These are phyloP conservation scores for Pandemis heparana DNA, from an alignment of 2,888 invertebrate species.

Conservation along the genomic window DNA sequence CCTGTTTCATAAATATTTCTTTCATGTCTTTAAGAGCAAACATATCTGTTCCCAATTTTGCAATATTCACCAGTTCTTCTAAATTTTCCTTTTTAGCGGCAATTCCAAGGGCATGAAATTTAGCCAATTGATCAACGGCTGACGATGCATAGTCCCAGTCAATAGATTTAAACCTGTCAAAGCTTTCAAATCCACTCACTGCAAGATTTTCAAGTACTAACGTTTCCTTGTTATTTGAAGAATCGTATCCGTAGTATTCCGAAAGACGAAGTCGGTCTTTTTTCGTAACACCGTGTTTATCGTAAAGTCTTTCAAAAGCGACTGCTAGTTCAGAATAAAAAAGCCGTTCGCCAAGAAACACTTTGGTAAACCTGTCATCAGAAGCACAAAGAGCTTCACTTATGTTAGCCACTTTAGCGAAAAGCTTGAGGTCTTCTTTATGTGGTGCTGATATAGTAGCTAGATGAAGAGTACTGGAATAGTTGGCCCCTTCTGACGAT, in stretches of 20 bases:
- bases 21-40: not conserved
- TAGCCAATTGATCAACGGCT: slow-evolving; percentile 58
- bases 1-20: not conserved
- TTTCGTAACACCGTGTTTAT: not conserved
- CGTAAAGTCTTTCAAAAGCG: slow-evolving; percentile 4
- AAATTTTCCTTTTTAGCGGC: slow-evolving; percentile 63
- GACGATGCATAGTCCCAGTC: slow-evolving; percentile 61
- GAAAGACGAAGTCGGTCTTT: not conserved
- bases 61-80: slow-evolving; percentile 49
- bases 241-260: slow-evolving; percentile 7
- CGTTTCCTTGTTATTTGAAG: slow-evolving; percentile 58
- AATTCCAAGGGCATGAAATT: slow-evolving; percentile 72
- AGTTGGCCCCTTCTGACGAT: slow-evolving; percentile 62
- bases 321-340: not conserved
- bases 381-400: slow-evolving; percentile 10
- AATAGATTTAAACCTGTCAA: slow-evolving; percentile 54
- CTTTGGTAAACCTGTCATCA: not conserved
- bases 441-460: slow-evolving; percentile 46
- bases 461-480: slow-evolving; percentile 57
- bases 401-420: not conserved
- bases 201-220: slow-evolving; percentile 63
- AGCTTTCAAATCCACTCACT: slow-evolving; percentile 54
- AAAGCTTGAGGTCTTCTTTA: slow-evolving; percentile 37
- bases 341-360: not conserved
- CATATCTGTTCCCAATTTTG: slow-evolving; percentile 23